These are phyloP conservation scores for Rhadinocentrus ornatus DNA, from an alignment of 2,797 vertebrate species.

Conservation along the genomic window DNA sequence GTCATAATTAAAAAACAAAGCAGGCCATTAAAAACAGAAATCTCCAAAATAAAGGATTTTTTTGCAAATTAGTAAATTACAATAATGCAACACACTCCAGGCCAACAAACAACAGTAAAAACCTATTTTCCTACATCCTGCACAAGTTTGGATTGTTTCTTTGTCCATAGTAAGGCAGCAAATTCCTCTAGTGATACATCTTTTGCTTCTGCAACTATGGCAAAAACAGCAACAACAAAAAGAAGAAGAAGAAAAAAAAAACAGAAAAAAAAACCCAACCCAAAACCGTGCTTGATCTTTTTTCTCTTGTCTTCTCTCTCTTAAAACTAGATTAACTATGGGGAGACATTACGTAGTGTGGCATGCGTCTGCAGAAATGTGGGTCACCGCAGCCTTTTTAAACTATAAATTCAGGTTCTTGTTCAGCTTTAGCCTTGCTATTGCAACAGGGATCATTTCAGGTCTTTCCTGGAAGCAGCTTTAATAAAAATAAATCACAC, in stretches of 20 bases:
- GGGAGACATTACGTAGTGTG: conserved; percentile 4
- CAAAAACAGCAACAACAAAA: too few relatives aligned
- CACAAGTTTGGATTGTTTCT: background rate
- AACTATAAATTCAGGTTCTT: conserved; percentile 21
- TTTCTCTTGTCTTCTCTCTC: too few relatives aligned
- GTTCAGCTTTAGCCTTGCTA: conserved; percentile 24
- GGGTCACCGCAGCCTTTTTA: conserved; percentile 23
- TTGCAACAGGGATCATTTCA: conserved; percentile 19
- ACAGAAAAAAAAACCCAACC: too few relatives aligned
- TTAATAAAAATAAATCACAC: conserved; percentile 24
- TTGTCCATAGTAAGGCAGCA: background rate
- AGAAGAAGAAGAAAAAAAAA: too few relatives aligned
- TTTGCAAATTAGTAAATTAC: background rate
- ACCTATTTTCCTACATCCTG: background rate
- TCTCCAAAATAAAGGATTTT: background rate
- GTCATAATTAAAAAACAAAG: background rate
- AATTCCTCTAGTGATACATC: background rate
- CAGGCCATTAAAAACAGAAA: background rate
- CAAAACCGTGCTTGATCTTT: too few relatives aligned
- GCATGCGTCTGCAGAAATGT: conserved; percentile 32
- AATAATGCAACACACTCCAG: background rate
- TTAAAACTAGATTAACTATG: conserved; percentile 11
- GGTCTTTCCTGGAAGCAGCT: conserved; percentile 17
- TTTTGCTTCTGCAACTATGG: background rate
- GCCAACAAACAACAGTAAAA: background rate